Evolutionary conservation across 2,113 vertebrate genomes (phyloP), one percentile per base, ranked within the genome.

Genomic region (Paratilapia polleni): DNA sequence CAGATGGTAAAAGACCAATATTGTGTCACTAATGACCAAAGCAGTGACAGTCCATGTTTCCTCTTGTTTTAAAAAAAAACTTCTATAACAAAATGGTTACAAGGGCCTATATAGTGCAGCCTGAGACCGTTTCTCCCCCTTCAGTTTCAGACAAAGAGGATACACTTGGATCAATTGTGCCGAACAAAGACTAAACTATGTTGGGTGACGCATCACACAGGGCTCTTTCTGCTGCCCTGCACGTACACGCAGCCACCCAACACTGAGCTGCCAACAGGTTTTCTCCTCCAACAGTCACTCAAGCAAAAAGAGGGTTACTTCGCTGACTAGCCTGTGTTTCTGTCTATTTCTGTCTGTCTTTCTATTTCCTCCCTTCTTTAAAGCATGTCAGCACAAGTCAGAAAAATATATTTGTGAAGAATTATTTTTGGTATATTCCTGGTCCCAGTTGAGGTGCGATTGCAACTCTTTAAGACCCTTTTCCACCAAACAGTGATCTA

Each of bases 101-200:
- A 90, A 87, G 90, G 89, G 85, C 86, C 92, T 88, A 91, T 91
- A 92, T 93, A 94, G 91, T 89, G 80, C 83, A 91, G 89, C 80
- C 91, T 77, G 87, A 89, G 84, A 91, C 87, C 74, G 57, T 88
- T 87, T 90, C 59, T 41, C 52, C 86, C 88, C 85, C 82, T 88
- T 79, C 74, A 84, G 54, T 58, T 87, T 81, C 22, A 94, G 87
- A 95, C 94, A 95, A 95, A 95, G 92, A 88, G 84, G 86, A 94
- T 86, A 52, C 91, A 94, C 89, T 95, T 94, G 92, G 92, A 95
- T 94, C 95, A 93, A 93, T 93, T 94, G 91, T 92, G 93, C 88
- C 3, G 78, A 94, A 95, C 94, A 95, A 94, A 92, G 93, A 89
- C 84, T 28, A 60, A 93, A 94, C 92, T 93, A 91, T 93, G 88